Evolutionary conservation across 2,888 invertebrate genomes (phyloP), one percentile per base, ranked within the genome.

Genomic region (Trissolcus japonicus): DNA sequence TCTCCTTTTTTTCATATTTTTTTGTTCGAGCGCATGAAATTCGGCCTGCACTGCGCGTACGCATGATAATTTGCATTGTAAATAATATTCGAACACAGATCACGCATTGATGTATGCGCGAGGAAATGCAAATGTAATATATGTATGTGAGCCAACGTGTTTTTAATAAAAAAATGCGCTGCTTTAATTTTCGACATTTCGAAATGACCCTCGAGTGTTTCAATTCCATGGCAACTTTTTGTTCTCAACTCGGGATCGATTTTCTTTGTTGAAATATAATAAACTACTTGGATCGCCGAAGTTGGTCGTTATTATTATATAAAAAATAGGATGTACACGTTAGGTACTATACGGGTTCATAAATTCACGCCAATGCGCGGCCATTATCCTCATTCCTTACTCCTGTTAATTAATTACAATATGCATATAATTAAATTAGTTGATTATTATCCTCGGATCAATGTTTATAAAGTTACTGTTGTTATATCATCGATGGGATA

Each of bases 101-200:
- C 65, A 55, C 53, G 65, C 65, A 76, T 65, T 57, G 63, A 65
- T 65, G 63, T 53, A 57, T 41, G 21, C 35, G 35, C 35, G 35
- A 35, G 35, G 35, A 53, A 51, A 51, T 62, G 55, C 66, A 78
- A 63, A 76, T 77, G 77, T 76, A 84, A 83, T 79, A 81, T 79
- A 83, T 80, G 82, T 19, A 55, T 35, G 35, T 51, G 83, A 83
- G 16, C 46, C 16, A 81, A 83, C 85, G 83, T 85, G 85, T 85
- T 85, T 85, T 86, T 86, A 86, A 86, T 85, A 85, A 83, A 86
- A n/a, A 84, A 82, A 84, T 85, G 84, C 82, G 84, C 84, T 86
- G 84, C 83, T 35, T 35, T 35, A 35, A 82, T 83, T 86, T 86
- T 16, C 46, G 46, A 46, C 14, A 46, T 51, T 46, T 85, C 80